Percentiles rank a stretch among this genome's conserved stretches.
Conservation (phyloP, 1,140 invertebrate genomes). For the Lethocerus indicus region DNA sequence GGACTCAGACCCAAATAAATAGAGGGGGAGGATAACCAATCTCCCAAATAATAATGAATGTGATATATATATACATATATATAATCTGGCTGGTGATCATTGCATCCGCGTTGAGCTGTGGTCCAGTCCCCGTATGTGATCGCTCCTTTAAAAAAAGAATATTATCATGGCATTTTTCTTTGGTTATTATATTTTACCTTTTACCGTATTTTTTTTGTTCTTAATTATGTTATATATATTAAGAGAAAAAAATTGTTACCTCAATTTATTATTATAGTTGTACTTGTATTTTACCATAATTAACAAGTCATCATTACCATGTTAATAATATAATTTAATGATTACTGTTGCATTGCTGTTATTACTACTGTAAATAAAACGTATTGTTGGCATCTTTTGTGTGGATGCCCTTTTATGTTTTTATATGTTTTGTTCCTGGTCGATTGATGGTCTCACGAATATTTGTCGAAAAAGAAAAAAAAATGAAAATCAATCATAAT, state of each 20-base stretch:
- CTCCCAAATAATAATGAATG: too few relatives aligned
- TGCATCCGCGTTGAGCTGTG: too few relatives aligned
- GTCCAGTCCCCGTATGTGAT: too few relatives aligned
- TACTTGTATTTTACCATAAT: constrained; percentile 17
- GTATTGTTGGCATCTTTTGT: constrained; percentile 15
- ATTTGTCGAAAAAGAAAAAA: not conserved
- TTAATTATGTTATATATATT: constrained; percentile 13
- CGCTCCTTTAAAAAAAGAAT: not conserved
- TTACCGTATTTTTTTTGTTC: constrained; percentile 11
- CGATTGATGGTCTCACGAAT: not conserved
- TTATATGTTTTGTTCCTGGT: constrained; percentile 13
- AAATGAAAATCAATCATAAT: not conserved
- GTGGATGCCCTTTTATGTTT: constrained; percentile 11
- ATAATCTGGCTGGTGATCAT: too few relatives aligned
- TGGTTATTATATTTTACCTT: constrained; percentile 1
- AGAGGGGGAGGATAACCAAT: too few relatives aligned
- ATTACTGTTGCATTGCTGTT: constrained; percentile 9
- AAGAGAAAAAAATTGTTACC: constrained; percentile 18
- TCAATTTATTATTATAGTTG: constrained; percentile 14
- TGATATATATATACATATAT: too few relatives aligned
- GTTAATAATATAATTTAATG: constrained; percentile 14
- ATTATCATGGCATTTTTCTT: not conserved
- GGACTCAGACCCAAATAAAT: too few relatives aligned
- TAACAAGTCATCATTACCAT: constrained; percentile 18
- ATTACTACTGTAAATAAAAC: constrained; percentile 6